These are phyloP conservation scores for Ginglymostoma cirratum DNA, from an alignment of 2,113 vertebrate species.

Conservation along the genomic window DNA sequence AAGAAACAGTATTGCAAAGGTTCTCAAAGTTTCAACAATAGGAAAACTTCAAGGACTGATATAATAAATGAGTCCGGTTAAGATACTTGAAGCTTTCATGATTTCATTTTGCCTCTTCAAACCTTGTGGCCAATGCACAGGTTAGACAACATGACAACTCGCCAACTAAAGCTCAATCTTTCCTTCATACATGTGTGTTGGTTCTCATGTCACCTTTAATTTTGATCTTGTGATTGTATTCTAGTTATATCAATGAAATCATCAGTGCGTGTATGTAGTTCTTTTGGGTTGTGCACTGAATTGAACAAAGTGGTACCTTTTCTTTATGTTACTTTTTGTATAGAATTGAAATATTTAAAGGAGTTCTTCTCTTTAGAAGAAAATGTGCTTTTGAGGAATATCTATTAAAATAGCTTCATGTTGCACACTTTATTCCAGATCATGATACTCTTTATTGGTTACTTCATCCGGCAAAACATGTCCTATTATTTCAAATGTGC, in stretches of 20 bases:
- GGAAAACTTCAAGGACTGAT: too few relatives aligned
- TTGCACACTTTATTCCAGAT: neutral
- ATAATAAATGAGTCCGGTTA: neutral
- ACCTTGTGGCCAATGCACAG: neutral
- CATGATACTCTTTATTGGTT: neutral
- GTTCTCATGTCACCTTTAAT: neutral
- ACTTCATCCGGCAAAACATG: neutral
- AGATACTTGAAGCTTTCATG: neutral
- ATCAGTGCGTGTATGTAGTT: neutral
- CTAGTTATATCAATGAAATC: neutral
- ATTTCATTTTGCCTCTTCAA: neutral
- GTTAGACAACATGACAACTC: too few relatives aligned
- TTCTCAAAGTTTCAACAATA: neutral
- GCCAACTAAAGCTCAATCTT: neutral
- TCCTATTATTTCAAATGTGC: neutral
- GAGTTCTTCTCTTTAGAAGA: neutral
- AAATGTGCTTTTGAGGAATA: neutral
- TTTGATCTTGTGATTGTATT: neutral
- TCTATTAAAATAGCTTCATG: neutral
- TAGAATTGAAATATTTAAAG: neutral
- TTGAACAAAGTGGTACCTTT: neutral
- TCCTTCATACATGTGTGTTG: neutral
- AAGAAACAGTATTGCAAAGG: neutral
- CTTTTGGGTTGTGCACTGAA: neutral
- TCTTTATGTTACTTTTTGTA: neutral